phyloP scores from a whole-genome alignment of 1,140 invertebrate genomes.

The Episyrphus balteatus region DNA sequence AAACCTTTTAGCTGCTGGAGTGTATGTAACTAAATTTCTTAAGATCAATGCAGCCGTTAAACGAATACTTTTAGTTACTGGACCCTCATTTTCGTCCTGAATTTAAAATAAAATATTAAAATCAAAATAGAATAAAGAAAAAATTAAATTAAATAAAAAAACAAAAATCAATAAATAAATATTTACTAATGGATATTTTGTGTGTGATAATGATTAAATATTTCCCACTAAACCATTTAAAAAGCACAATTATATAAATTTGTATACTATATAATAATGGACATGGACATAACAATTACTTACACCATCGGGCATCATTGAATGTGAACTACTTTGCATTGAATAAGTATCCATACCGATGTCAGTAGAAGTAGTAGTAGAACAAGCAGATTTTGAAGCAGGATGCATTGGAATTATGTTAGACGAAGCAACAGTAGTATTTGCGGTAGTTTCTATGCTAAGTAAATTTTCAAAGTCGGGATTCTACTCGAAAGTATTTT shows the following conservation, averaged over 20 bases:
- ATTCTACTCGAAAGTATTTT: too few species aligned
- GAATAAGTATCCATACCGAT: too few species aligned
- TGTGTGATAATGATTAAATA: too few species aligned
- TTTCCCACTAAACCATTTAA: not conserved
- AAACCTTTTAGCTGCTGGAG: constrained; percentile 78
- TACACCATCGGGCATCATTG: not conserved
- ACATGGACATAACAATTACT: not conserved
- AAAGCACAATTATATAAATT: constrained; percentile 8
- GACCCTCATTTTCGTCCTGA: constrained; percentile 94
- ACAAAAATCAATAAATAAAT: too few species aligned
- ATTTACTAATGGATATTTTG: too few species aligned
- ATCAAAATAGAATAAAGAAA: not conserved
- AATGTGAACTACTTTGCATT: not conserved
- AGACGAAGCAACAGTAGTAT: too few species aligned
- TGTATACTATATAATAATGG: not conserved
- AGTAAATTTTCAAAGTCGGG: too few species aligned
- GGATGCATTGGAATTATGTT: too few species aligned
- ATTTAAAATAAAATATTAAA: constrained; percentile 25
- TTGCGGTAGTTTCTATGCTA: too few species aligned
- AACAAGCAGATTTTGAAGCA: too few species aligned
- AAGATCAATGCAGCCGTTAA: constrained; percentile 92
- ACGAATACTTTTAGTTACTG: constrained; percentile 96
- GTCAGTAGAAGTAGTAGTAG: too few species aligned
- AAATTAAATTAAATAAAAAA: too few species aligned
- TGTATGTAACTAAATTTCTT: constrained; percentile 92